Evolutionary conservation across 2,888 invertebrate genomes (phyloP).

Genomic region (Hypena proboscidalis): DNA sequence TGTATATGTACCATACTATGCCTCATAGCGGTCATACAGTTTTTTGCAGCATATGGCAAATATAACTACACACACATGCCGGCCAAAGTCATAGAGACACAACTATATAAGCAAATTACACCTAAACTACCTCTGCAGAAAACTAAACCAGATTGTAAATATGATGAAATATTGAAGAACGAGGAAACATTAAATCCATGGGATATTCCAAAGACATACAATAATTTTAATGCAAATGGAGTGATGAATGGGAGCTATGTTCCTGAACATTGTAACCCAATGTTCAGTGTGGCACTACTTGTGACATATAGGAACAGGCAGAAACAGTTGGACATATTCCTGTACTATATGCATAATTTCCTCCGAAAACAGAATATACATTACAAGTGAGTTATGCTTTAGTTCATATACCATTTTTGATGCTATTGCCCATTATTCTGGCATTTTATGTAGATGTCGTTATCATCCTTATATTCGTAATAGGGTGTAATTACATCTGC

Average conservation of each 20-base stretch:
- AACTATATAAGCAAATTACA: conserved; percentile 44
- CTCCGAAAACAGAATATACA: conserved; percentile 92
- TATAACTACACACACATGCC: conserved; percentile 62
- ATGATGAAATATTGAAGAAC: conserved; percentile 59
- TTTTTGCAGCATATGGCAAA: conserved; percentile 52
- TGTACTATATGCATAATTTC: conserved; percentile 94
- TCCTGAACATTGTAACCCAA: conserved; percentile 66
- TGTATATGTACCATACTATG: conserved; percentile 46
- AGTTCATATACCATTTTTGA: too few species aligned
- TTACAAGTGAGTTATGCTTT: conserved; percentile 83
- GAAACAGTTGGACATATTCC: conserved; percentile 90
- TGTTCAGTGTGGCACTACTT: conserved; percentile 91
- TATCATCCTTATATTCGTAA: too few species aligned
- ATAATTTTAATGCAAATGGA: conserved; percentile 55
- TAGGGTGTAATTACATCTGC: too few species aligned
- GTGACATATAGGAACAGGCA: conserved; percentile 92
- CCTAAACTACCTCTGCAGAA: conserved; percentile 49
- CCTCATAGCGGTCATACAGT: conserved; percentile 52
- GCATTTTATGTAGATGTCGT: too few species aligned
- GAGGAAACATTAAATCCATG: conserved; percentile 45
- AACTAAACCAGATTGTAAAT: conserved; percentile 60
- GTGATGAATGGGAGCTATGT: conserved; percentile 64
- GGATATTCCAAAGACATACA: conserved; percentile 51
- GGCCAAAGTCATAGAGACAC: conserved; percentile 44
- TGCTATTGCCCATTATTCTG: too few species aligned